Evolutionary conservation across 2,797 vertebrate genomes (phyloP).

Genomic region (Catharus ustulatus): DNA sequence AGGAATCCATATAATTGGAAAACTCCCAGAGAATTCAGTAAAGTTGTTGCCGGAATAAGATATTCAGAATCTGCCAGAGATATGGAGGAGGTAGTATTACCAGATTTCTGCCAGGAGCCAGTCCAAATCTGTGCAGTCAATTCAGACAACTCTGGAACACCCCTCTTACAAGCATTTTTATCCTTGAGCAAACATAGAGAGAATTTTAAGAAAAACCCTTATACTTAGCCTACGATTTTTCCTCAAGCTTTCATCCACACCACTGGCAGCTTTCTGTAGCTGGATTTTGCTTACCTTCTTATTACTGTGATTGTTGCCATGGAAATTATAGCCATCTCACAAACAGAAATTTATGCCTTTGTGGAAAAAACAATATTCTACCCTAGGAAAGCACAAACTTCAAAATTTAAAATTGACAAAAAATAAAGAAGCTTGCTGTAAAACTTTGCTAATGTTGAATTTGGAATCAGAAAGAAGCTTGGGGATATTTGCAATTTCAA

Average conservation of each 20-base stretch:
- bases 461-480: neutral
- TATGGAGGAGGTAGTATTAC: neutral
- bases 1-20: neutral
- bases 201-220: neutral
- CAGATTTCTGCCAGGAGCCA: neutral
- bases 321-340: constrained; percentile 32
- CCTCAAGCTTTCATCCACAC: neutral
- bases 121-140: neutral
- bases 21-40: neutral
- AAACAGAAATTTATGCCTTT: neutral
- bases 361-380: constrained; percentile 1
- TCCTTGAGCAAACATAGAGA: neutral
- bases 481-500: neutral
- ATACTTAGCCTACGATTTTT: neutral
- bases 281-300: neutral
- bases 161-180: neutral
- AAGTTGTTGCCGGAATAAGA: neutral
- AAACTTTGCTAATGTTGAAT: neutral
- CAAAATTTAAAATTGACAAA: neutral
- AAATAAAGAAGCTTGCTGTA: neutral
- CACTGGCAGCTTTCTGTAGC: neutral
- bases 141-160: neutral
- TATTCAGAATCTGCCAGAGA: neutral
- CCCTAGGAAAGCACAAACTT: neutral
- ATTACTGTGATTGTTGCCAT: constrained; percentile 29